These are phyloP conservation scores for Eclectus roratus DNA, from an alignment of 2,113 vertebrate genomes.

Conservation along the genomic window DNA sequence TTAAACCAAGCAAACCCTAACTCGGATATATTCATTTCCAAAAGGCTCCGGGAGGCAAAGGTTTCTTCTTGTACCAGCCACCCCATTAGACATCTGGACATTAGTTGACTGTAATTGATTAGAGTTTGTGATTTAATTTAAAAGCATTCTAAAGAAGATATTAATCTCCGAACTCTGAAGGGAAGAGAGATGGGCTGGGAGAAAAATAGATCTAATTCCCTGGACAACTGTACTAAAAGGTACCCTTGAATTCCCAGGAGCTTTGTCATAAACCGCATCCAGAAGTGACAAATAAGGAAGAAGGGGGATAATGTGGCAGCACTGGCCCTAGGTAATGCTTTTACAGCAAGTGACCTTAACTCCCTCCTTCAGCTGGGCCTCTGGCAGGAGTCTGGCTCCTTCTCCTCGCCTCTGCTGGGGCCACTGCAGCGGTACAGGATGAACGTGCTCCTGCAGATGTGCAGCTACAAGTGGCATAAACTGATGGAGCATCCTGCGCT, in stretches of 20 bases:
- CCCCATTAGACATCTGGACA: background rate
- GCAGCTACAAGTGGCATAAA: rapidly evolving
- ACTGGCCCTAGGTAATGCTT: background rate
- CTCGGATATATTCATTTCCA: background rate
- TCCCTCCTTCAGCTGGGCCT: background rate
- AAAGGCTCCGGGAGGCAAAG: background rate
- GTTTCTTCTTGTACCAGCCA: background rate
- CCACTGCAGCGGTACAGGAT: background rate
- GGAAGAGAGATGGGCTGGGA: background rate
- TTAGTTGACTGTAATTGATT: conserved; percentile 52
- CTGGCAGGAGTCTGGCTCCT: background rate
- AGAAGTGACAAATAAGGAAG: background rate
- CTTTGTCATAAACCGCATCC: background rate
- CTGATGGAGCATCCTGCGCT: background rate
- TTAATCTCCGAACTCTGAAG: conserved; percentile 46
- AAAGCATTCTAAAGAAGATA: conserved; percentile 46
- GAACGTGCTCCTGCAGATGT: rapidly evolving
- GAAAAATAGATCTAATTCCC: conserved; percentile 30
- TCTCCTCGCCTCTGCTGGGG: background rate
- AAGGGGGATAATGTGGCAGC: background rate
- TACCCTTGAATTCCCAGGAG: background rate
- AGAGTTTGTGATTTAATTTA: conserved; percentile 60
- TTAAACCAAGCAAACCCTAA: background rate
- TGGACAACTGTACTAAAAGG: conserved; percentile 21
- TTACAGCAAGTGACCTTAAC: background rate